Percentiles rank a stretch among this genome's conserved stretches.
phyloP scores from a whole-genome alignment of 2,888 invertebrate genomes.

The Dione vanillae region DNA sequence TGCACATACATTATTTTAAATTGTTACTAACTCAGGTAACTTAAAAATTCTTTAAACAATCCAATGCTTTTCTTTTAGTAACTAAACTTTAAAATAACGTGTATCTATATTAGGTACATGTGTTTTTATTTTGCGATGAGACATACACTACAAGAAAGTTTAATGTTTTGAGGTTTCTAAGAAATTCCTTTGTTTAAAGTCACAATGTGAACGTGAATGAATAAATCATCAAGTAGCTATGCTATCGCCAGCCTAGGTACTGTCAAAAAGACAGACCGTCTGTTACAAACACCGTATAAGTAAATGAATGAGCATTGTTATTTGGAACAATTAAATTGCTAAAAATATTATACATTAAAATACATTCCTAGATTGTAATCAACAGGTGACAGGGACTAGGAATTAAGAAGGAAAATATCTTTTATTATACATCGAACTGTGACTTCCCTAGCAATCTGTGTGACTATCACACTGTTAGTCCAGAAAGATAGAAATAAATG shows the following conservation, averaged over 20 bases:
- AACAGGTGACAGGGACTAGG: too few relatives aligned
- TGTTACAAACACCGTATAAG: constrained; percentile 29
- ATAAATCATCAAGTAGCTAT: constrained; percentile 36
- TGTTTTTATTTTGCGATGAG: neutral
- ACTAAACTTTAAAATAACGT: neutral
- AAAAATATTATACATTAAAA: neutral
- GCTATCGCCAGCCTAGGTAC: constrained; percentile 13
- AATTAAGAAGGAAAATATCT: too few relatives aligned
- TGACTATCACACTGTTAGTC: too few relatives aligned
- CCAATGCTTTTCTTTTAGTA: too few relatives aligned
- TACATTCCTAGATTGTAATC: too few relatives aligned
- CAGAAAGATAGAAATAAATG: neutral
- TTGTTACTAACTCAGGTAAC: too few relatives aligned
- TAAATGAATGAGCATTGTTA: constrained; percentile 27
- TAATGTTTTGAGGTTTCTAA: constrained; percentile 32
- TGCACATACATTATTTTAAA: too few relatives aligned
- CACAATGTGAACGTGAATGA: constrained; percentile 38
- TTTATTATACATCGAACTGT: too few relatives aligned
- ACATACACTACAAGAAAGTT: constrained; percentile 11
- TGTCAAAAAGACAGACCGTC: constrained; percentile 17
- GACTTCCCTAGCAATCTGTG: too few relatives aligned
- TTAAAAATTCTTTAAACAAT: too few relatives aligned
- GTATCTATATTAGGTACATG: neutral
- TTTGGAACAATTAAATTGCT: constrained; percentile 18
- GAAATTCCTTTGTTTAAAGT: constrained; percentile 34